phyloP scores from a whole-genome alignment of 2,888 invertebrate species.

The Acanthosepion lycidas region DNA sequence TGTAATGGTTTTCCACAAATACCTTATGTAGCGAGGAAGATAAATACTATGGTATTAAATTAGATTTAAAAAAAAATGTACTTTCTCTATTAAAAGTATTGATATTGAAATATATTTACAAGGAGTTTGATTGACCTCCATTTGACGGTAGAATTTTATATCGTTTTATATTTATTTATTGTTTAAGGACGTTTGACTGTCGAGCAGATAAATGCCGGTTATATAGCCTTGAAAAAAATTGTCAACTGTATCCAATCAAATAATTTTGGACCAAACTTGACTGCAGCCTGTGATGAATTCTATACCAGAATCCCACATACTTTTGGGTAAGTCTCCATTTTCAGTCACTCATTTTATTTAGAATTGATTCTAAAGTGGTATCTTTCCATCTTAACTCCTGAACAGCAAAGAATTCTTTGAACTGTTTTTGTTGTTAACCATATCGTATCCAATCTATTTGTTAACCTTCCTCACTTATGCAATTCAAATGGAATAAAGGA shows the following conservation, averaged over 20 bases:
- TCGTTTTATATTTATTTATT: neutral
- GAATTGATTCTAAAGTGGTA: too few relatives aligned
- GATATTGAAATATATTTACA: neutral
- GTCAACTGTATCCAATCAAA: conserved; percentile 72
- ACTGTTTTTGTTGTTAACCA: too few relatives aligned
- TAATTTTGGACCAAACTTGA: conserved; percentile 67
- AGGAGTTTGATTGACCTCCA: neutral
- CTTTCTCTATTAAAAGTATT: too few relatives aligned
- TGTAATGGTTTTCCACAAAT: too few relatives aligned
- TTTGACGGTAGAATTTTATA: neutral
- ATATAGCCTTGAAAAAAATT: conserved; percentile 75
- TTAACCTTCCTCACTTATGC: too few relatives aligned
- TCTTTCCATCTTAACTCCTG: too few relatives aligned
- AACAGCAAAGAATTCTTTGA: too few relatives aligned
- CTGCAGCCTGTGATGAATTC: conserved; percentile 76
- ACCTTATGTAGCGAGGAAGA: too few relatives aligned
- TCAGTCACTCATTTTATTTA: neutral
- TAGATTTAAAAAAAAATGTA: too few relatives aligned
- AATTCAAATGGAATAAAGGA: too few relatives aligned
- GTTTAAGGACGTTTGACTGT: conserved; percentile 76
- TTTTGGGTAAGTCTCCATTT: conserved; percentile 74
- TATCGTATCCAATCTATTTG: too few relatives aligned
- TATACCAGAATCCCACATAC: conserved; percentile 77
- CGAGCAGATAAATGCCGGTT: conserved; percentile 77
- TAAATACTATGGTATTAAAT: too few relatives aligned